A percentile compares a stretch with the other conserved stretches of the same genome.
Conservation (phyloP, 2,888 invertebrate genomes). For the Apamea crenata region DNA sequence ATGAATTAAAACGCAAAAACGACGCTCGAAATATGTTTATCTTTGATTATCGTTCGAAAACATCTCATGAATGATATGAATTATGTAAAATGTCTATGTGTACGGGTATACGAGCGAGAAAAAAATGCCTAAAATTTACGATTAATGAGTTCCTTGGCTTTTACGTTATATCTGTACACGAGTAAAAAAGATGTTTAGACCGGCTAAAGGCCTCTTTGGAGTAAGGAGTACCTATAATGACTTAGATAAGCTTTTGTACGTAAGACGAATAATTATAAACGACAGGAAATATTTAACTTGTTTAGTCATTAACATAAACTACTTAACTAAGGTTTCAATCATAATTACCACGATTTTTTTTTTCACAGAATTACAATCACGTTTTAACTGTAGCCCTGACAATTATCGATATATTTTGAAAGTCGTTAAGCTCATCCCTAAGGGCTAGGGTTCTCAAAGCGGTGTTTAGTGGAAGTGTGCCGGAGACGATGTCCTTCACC, state of each 20-base stretch:
- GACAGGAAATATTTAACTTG: not conserved
- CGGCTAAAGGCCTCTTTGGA: conserved; percentile 16
- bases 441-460: conserved; percentile 27
- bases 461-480: conserved; percentile 63
- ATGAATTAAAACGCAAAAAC: conserved; percentile 57
- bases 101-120: conserved; percentile 17
- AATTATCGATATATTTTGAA: conserved; percentile 38
- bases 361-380: not conserved
- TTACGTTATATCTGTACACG: conserved; percentile 30
- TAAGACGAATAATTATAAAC: not conserved
- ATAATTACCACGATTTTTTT: not conserved
- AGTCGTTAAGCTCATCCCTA: conserved; percentile 39
- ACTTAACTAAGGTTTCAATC: not conserved
- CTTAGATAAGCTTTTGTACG: conserved; percentile 21
- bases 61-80: conserved; percentile 60
- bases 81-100: conserved; percentile 34
- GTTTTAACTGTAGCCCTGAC: not conserved
- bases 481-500: conserved; percentile 55
- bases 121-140: conserved; percentile 30
- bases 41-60: conserved; percentile 46
- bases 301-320: conserved; percentile 2
- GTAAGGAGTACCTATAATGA: conserved; percentile 1
- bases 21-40: conserved; percentile 31
- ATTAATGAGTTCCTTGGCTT: conserved; percentile 47
- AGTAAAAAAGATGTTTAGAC: conserved; percentile 22